Conservation (phyloP, 2,888 invertebrate species). For the Drosophila emarginata region DNA sequence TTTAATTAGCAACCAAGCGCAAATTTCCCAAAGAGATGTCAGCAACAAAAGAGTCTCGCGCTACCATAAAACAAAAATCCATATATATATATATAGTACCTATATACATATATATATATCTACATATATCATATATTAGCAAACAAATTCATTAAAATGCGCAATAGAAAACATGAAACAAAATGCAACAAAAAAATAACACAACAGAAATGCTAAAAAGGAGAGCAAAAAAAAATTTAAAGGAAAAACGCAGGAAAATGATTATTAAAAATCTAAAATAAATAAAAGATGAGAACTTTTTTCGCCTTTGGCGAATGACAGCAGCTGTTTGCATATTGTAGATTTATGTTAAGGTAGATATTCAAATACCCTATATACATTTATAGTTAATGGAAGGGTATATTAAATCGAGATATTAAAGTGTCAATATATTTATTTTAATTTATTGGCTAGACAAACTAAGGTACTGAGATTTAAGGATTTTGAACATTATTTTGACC, state of each 20-base stretch:
- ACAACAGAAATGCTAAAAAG: constrained; percentile 40
- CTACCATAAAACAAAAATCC: constrained; percentile 13
- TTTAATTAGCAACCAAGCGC: constrained; percentile 77
- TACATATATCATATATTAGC: constrained; percentile 57
- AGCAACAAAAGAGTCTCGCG: constrained; percentile 69
- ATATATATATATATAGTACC: constrained; percentile 22
- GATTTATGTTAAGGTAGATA: constrained; percentile 52
- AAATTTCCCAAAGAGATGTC: constrained; percentile 71
- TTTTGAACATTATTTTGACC: no score
- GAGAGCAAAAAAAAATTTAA: constrained; percentile 50
- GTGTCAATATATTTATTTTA: no score
- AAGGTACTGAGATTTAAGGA: no score
- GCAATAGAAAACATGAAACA: constrained; percentile 43
- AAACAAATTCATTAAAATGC: constrained; percentile 75
- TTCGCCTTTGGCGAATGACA: constrained; percentile 68
- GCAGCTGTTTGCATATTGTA: constrained; percentile 72
- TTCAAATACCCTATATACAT: constrained; percentile 65
- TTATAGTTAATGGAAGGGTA: constrained; percentile 32
- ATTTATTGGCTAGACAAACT: no score
- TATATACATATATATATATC: constrained; percentile 29
- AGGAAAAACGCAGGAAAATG: constrained; percentile 54
- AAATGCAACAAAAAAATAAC: constrained; percentile 22
- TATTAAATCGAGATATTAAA: no score
- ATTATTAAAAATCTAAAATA: constrained; percentile 75
- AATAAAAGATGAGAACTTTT: constrained; percentile 69